Conservation (phyloP, 2,888 invertebrate genomes). For the Philhelius pedissequus region DNA sequence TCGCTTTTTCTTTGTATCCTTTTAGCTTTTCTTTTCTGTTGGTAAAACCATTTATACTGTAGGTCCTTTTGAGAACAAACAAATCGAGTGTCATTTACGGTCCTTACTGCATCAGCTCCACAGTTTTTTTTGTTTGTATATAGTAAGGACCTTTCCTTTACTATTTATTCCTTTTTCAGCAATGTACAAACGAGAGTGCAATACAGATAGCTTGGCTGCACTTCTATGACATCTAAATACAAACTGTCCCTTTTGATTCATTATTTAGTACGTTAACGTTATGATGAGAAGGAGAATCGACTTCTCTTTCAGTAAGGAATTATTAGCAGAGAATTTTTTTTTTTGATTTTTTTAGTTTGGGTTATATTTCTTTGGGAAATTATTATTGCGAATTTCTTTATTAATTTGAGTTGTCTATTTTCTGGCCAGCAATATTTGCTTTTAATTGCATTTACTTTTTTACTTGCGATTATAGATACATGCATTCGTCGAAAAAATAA, state of each 20-base stretch:
- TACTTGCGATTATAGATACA: no score
- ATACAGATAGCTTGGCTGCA: neutral
- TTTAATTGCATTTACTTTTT: no score
- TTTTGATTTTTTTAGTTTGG: slow-evolving; percentile 1
- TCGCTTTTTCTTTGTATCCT: slow-evolving; percentile 54
- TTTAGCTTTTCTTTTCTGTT: slow-evolving; percentile 44
- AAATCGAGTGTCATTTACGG: slow-evolving; percentile 55
- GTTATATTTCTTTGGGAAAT: neutral
- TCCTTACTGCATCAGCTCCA: slow-evolving; percentile 22
- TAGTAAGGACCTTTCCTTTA: neutral
- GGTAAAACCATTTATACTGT: slow-evolving; percentile 35
- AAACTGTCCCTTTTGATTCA: slow-evolving; percentile 25
- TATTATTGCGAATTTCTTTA: neutral
- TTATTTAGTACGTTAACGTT: slow-evolving; percentile 9
- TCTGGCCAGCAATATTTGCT: neutral
- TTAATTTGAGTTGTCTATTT: neutral
- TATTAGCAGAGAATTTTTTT: neutral
- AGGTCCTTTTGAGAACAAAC: slow-evolving; percentile 48
- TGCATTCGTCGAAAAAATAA: no score
- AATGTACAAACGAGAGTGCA: slow-evolving; percentile 24
- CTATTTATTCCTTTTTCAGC: neutral
- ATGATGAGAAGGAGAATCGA: neutral
- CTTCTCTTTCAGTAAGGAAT: neutral
- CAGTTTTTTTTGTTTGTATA: neutral
- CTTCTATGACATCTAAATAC: neutral